Base-by-base conservation (phyloP, 2,797 vertebrate genomes). In the Lagocephalus sceleratus region DNA sequence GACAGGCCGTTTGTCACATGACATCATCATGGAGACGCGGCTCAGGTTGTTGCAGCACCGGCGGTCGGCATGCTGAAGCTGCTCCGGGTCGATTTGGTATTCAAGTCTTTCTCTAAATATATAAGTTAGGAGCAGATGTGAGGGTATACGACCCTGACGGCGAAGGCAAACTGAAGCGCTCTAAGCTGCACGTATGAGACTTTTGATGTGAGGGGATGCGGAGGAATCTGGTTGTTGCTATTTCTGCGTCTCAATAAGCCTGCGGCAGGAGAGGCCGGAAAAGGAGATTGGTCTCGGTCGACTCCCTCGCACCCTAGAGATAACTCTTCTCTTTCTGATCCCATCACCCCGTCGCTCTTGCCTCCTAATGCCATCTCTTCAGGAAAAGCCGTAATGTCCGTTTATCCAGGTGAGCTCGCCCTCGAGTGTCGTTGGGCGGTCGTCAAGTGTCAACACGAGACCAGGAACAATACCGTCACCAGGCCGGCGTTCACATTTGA, bases 381-480 rank as follows among this genome's bases (percentile, higher is more conserved):
- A 66, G 60, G 78, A 76, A 87, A 85, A 81, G 57, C 51, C 40
- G 55, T 66, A 63, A 75, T 61, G 71, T 85, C 70, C 47, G 71
- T 45, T 52, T 60, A 60, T 63, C 67, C 86, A 88, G 88, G 84
- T 82, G 81, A 89, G 83, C 58, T 39, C 71, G 83, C 81, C 80
- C 78, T 82, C 80, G 62, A 71, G 77, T 81, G 47, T 75, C 49
- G 70, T 75, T 35, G 32, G 12, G 32, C 12, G 2, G 67, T 58
- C 48, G 66, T 68, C 73, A 68, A 82, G 82, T 76, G 76, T 83
- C 82, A 86, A 72, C 76, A 78, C 73, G 47, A 82, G 71, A 65
- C 67, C 72, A 63, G 69, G 42, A 29, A 29, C 32, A 35, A 14
- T 59, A 54, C 75, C 46, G 62, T 75, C 68, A 69, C 38, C 21